Evolutionary conservation across 30 jellyfish, hydroid and myxozoan genomes (phyloP).

Genomic region (Turritopsis rubra): DNA sequence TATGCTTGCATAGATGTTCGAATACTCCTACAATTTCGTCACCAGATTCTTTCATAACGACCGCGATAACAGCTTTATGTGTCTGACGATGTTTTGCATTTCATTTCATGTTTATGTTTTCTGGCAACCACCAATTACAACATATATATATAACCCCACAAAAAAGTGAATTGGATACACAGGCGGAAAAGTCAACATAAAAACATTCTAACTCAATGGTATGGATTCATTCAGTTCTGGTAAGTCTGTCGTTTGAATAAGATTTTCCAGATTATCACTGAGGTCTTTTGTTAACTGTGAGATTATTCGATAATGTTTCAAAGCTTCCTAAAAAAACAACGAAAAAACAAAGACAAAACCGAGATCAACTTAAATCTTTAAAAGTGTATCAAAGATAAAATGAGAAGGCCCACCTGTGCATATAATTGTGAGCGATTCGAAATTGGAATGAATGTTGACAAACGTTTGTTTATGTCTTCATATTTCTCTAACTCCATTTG

Average conservation of each 20-base stretch:
- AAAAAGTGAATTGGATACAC: neutral
- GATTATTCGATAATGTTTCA: slow-evolving; percentile 28
- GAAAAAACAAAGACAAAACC: neutral
- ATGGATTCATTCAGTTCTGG: slow-evolving; percentile 20
- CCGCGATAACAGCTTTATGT: neutral
- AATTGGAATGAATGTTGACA: slow-evolving; percentile 26
- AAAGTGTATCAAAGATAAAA: neutral
- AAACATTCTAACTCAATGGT: neutral
- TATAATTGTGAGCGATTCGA: slow-evolving; percentile 25
- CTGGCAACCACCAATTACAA: neutral
- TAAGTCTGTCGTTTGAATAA: slow-evolving; percentile 6
- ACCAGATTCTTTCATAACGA: neutral
- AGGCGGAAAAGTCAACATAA: neutral
- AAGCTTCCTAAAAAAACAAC: slow-evolving; percentile 20
- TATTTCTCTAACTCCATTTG: slow-evolving; percentile 49
- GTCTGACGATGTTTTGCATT: neutral
- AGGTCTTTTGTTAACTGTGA: slow-evolving; percentile 24
- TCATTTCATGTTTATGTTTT: neutral
- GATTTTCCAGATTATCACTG: slow-evolving; percentile 23
- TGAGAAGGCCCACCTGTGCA: slow-evolving; percentile 4
- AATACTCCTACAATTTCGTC: too few species aligned
- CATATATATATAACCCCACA: neutral
- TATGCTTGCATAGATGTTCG: too few species aligned
- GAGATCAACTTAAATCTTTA: neutral
- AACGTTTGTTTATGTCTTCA: slow-evolving; percentile 28